Evolutionary conservation across 1,140 invertebrate genomes (phyloP), one percentile per base, ranked within the genome.

Genomic region (Sipha flava): DNA sequence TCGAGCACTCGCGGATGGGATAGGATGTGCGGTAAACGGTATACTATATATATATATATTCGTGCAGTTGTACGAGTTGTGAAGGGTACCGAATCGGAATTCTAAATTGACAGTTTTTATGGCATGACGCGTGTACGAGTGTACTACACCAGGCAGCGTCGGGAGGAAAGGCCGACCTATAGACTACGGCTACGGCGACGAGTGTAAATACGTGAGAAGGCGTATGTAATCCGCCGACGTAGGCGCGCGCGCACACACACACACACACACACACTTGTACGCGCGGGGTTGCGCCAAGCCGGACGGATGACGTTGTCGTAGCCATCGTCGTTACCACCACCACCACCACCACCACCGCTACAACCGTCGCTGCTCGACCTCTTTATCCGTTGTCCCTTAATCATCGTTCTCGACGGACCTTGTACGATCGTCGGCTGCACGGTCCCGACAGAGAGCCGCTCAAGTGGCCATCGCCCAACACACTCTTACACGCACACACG

Each of bases 191-290:
- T 12, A 9, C 7, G 23, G 6, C 23, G 29, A 52, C 18, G 34
- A 77, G 73, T 77, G 73, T 77, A 77, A 77, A 57, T 77, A 77
- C 73, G 73, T 77, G 73, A 77, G 73, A 77, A 40, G 73, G 73
- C 73, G 73, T 59, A 43, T 77, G 52, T 59, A 59, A 77, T 77
- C 59, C 73, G 73, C 73, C 52, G 73, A 77, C 73, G 73, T 54
- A 40, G 52, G 45, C 66, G 47, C 40, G 21, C 37, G 6, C 64
- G 34, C 66, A 26, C 40, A 26, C 1, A 7, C 6, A 31, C 47
- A n/a, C n/a, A n/a, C n/a, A n/a, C n/a, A n/a, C n/a, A n/a, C n/a
- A n/a, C n/a, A n/a, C n/a, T n/a, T n/a, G n/a, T n/a, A n/a, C n/a
- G n/a, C n/a, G n/a, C n/a, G n/a, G n/a, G n/a, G n/a, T n/a, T n/a